Percentiles rank a stretch among this genome's conserved stretches.
These are phyloP conservation scores for Hypomecis punctinalis DNA, from an alignment of 2,888 invertebrate genomes.

Conservation along the genomic window DNA sequence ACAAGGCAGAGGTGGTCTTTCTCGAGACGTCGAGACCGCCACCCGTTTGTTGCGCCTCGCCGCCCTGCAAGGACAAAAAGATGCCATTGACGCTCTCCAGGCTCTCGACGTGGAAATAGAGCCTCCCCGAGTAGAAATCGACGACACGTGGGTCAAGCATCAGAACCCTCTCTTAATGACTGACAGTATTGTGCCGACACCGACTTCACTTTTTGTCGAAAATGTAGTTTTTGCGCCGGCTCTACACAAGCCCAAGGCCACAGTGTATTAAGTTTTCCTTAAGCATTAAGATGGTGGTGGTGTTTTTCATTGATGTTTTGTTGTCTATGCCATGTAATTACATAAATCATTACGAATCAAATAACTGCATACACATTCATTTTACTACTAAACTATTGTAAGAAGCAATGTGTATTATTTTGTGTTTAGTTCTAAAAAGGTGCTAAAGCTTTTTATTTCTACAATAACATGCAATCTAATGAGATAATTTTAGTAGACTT, in stretches of 20 bases:
- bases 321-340: slow-evolving; percentile 20
- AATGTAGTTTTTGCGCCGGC: slow-evolving; percentile 61
- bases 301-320: slow-evolving; percentile 14
- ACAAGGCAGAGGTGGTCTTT: slow-evolving; percentile 86
- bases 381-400: slow-evolving; percentile 1
- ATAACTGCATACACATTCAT: background rate
- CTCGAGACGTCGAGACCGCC: slow-evolving; percentile 78
- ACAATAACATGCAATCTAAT: too few species aligned
- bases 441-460: too few species aligned
- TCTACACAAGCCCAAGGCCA: slow-evolving; percentile 51
- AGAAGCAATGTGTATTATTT: background rate
- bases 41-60: slow-evolving; percentile 79
- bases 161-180: slow-evolving; percentile 51
- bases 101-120: slow-evolving; percentile 60
- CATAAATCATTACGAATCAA: slow-evolving; percentile 2
- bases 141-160: slow-evolving; percentile 57
- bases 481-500: background rate
- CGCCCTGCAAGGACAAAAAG: slow-evolving; percentile 85
- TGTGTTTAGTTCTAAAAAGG: background rate
- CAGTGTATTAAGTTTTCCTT: slow-evolving; percentile 51
- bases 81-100: slow-evolving; percentile 83
- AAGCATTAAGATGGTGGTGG: slow-evolving; percentile 24
- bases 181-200: slow-evolving; percentile 57
- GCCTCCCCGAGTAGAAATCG: slow-evolving; percentile 45
- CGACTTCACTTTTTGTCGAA: slow-evolving; percentile 69